Percentiles rank a stretch among this genome's conserved stretches.
Conservation (phyloP, 2,113 vertebrate genomes). For the Jaculus jaculus region DNA sequence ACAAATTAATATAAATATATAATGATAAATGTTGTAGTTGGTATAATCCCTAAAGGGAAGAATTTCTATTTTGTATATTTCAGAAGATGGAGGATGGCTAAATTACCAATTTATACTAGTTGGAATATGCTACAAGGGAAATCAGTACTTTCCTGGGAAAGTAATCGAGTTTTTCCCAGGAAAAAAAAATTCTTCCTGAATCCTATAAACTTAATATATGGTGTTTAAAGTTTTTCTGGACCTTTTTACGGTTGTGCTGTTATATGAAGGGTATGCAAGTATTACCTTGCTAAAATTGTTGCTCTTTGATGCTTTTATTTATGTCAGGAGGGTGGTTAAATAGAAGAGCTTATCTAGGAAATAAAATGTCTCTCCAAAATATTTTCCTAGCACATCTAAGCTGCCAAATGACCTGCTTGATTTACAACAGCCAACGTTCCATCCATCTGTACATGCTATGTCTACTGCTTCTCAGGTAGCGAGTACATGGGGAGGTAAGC, state of each 20-base stretch:
- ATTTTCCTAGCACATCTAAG: conserved; percentile 90
- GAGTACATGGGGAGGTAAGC: conserved; percentile 96
- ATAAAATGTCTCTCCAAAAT: conserved; percentile 76
- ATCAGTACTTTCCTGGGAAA: neutral
- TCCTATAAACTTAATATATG: neutral
- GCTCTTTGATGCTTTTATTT: neutral
- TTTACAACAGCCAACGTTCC: conserved; percentile 96
- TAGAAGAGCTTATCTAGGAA: conserved; percentile 41
- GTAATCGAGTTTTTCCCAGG: conserved; percentile 38
- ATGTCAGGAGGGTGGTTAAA: neutral
- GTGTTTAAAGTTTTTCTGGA: conserved; percentile 6
- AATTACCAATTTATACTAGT: conserved; percentile 48
- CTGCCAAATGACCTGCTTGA: conserved; percentile 95
- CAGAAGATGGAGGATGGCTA: neutral
- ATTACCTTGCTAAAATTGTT: neutral
- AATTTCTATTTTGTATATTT: conserved; percentile 35
- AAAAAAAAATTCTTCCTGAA: neutral
- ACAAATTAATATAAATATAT: neutral
- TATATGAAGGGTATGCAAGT: neutral
- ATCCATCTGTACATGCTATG: conserved; percentile 89
- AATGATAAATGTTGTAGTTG: neutral
- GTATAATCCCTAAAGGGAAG: neutral
- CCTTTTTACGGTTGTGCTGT: conserved; percentile 4
- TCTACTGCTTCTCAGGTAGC: conserved; percentile 89
- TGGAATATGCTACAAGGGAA: conserved; percentile 6